Percentiles rank a stretch among this genome's conserved stretches.
Evolutionary conservation across 2,113 vertebrate genomes (phyloP).

Genomic region (Malurus elegans): DNA sequence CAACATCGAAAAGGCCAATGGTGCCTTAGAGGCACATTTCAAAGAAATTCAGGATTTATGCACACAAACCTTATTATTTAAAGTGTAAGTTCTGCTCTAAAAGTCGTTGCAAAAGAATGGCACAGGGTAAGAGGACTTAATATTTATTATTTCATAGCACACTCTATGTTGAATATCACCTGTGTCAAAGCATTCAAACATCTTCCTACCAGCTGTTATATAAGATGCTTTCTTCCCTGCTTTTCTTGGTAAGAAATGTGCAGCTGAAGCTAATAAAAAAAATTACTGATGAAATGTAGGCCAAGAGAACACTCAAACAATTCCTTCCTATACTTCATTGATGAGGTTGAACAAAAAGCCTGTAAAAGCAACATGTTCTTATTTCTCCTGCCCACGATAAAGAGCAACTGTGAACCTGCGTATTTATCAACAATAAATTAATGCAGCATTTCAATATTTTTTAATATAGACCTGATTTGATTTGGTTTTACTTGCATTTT

Average conservation of each 20-base stretch:
- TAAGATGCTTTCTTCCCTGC: background rate
- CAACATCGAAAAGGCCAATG: background rate
- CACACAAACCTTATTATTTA: background rate
- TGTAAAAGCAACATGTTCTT: background rate
- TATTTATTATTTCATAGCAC: background rate
- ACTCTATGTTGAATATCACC: background rate
- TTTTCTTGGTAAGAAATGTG: background rate
- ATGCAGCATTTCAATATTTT: background rate
- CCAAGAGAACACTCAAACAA: background rate
- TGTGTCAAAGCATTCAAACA: background rate
- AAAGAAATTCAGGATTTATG: background rate
- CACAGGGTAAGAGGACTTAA: background rate
- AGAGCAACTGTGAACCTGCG: background rate
- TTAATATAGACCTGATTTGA: background rate
- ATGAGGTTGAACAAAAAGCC: background rate
- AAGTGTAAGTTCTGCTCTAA: background rate
- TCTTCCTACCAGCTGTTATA: background rate
- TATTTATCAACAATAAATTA: background rate
- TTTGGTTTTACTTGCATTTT: background rate
- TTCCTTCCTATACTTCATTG: background rate
- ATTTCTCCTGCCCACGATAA: background rate
- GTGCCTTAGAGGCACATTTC: constrained; percentile 7
- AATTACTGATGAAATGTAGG: background rate
- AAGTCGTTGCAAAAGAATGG: background rate
- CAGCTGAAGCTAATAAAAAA: background rate